Base-by-base conservation (phyloP, 2,888 invertebrate species). In the Plebejus anna region DNA sequence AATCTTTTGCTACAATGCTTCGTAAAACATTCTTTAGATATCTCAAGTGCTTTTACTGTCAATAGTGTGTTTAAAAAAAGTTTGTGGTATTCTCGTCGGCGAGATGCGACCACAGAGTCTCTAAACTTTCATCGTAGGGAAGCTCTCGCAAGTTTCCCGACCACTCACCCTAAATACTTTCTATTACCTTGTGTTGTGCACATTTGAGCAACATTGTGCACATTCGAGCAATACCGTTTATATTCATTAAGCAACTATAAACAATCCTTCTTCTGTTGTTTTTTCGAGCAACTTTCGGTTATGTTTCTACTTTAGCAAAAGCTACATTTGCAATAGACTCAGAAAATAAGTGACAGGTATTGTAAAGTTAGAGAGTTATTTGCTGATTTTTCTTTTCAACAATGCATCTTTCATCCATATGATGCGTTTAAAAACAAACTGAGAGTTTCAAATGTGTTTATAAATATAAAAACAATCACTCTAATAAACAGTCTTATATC, bases 61-160 rank as follows among this genome's bases (percentile, higher is more conserved):
- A 28, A 59, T 61, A 2, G 22, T 28, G 32, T 47, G 9, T n/a
- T 59, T 66, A 13, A 9, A 70, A 70, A 70, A 42, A 6, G 38
- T 71, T n/a, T 42, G 71, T n/a, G 71, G 42, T 71, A 71, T 73
- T 22, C 66, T 28, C 38, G 47, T 38, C 28, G 38, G 66, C 70
- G 73, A 82, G 84, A 82, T 59, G 66, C 71, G 71, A 82, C 84
- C 83, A 81, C 83, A 83, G 83, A 81, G 83, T 83, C 81, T 75
- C 79, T 38, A 55, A 81, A 82, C 82, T 82, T 84, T 83, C 82
- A 79, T 81, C 76, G 57, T 76, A 70, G 79, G 71, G 75, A 80
- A 80, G 78, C 75, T 77, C 71, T 75, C 16, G 72, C 57, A 61
- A 71, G 51, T 77, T 77, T 72, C 75, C 75, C 47, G 72, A 75